These are phyloP conservation scores for Buteo buteo DNA, from an alignment of 2,113 vertebrate species.

Conservation along the genomic window DNA sequence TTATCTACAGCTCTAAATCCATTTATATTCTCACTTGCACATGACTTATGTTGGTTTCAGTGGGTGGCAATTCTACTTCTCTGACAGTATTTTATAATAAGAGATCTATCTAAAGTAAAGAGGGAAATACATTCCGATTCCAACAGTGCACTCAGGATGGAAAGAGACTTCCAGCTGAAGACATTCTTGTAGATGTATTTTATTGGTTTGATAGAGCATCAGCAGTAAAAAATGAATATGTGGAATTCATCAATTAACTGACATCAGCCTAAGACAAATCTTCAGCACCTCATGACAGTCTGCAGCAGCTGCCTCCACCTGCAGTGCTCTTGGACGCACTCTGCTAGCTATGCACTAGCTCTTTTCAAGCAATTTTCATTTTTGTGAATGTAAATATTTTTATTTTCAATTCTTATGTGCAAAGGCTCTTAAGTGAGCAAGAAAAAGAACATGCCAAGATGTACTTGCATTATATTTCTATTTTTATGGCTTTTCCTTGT, in stretches of 20 bases:
- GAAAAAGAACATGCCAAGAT: not conserved
- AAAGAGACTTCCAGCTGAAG: slow-evolving; percentile 14
- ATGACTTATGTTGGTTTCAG: slow-evolving; percentile 30
- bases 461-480: not conserved
- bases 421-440: not conserved
- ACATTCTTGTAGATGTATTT: not conserved
- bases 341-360: not conserved
- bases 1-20: slow-evolving; percentile 19
- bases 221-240: not conserved
- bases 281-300: not conserved
- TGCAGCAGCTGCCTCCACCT: not conserved
- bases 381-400: not conserved
- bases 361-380: not conserved
- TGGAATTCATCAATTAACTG: slow-evolving; percentile 41
- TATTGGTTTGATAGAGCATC: slow-evolving; percentile 4
- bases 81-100: slow-evolving; percentile 42
- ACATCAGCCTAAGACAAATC: slow-evolving; percentile 3
- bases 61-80: slow-evolving; percentile 20
- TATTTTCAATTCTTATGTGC: not conserved
- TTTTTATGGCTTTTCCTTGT: slow-evolving; percentile 12
- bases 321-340: not conserved
- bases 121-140: slow-evolving; percentile 27
- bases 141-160: slow-evolving; percentile 5
- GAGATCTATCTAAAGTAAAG: slow-evolving; percentile 13
- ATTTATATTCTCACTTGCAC: slow-evolving; percentile 12